A percentile compares a stretch with the other conserved stretches of the same genome.
phyloP scores from a whole-genome alignment of 2,797 vertebrate genomes.

The Sphaeramia orbicularis region DNA sequence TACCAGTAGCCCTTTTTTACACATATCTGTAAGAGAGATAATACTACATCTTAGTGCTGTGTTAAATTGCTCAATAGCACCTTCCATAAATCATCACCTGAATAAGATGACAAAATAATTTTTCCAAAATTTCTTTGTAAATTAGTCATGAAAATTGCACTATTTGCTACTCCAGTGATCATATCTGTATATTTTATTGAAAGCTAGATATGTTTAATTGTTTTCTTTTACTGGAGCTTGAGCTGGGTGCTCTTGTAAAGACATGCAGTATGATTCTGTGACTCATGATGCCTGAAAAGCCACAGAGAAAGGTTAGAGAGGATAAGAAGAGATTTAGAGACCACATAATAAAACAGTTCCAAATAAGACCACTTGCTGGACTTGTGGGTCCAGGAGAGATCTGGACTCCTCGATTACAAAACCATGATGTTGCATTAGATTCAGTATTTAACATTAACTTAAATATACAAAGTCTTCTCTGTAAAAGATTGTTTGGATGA shows the following conservation, averaged over 20 bases:
- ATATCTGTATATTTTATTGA: not conserved
- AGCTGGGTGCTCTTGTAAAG: slow-evolving; percentile 9
- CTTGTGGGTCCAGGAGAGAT: too few relatives aligned
- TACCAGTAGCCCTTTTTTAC: fast-evolving
- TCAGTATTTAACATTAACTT: too few relatives aligned
- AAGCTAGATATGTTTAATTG: not conserved
- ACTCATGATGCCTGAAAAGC: slow-evolving; percentile 27
- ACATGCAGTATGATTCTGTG: slow-evolving; percentile 10
- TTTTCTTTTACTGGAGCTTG: slow-evolving; percentile 2
- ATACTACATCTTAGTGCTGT: not conserved
- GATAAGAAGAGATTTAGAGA: not conserved
- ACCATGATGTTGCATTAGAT: too few relatives aligned
- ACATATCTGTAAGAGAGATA: not conserved
- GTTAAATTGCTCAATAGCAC: slow-evolving; percentile 6
- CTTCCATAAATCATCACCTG: not conserved
- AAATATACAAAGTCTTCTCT: not conserved
- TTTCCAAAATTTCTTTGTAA: not conserved
- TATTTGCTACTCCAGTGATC: not conserved
- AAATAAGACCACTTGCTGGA: not conserved
- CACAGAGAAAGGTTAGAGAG: slow-evolving; percentile 9
- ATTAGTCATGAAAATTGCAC: slow-evolving; percentile 12
- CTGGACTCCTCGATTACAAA: too few relatives aligned
- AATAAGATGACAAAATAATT: slow-evolving; percentile 12
- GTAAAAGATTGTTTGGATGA: slow-evolving; percentile 9
- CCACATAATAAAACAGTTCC: not conserved